phyloP scores from a whole-genome alignment of 2,113 vertebrate species.

The Thalassarche chlororhynchos region DNA sequence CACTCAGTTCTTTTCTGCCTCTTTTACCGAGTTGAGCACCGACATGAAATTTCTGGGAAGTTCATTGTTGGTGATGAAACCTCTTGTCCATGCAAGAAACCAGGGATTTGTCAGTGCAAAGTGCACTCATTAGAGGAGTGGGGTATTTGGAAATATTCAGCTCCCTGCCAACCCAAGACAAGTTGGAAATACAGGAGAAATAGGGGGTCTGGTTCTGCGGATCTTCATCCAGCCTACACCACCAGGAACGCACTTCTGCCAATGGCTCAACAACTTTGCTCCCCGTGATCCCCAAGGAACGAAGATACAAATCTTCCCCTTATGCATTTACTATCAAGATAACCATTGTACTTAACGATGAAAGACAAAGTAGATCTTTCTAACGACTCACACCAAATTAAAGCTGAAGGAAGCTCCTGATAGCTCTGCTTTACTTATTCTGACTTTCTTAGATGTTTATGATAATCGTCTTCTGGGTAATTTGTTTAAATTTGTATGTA shows the following conservation, averaged over 20 bases:
- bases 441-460: conserved; percentile 3
- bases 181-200: neutral
- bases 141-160: neutral
- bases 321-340: neutral
- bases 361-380: conserved; percentile 2
- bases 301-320: conserved; percentile 12
- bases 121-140: neutral
- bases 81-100: neutral
- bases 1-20: conserved; percentile 30
- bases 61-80: neutral
- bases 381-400: neutral
- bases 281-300: neutral
- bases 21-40: neutral
- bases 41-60: neutral
- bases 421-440: conserved; percentile 17
- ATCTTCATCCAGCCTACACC: neutral
- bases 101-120: neutral
- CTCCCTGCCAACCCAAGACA: neutral
- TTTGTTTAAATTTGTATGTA: conserved; percentile 56
- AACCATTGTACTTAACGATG: conserved; percentile 15
- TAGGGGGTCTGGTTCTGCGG: rapidly evolving
- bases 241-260: neutral
- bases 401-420: conserved; percentile 7
- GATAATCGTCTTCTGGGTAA: conserved; percentile 15
- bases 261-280: neutral